A percentile compares a stretch with the other conserved stretches of the same genome.
Conservation (phyloP, 2,797 vertebrate species). For the Coilia nasus region DNA sequence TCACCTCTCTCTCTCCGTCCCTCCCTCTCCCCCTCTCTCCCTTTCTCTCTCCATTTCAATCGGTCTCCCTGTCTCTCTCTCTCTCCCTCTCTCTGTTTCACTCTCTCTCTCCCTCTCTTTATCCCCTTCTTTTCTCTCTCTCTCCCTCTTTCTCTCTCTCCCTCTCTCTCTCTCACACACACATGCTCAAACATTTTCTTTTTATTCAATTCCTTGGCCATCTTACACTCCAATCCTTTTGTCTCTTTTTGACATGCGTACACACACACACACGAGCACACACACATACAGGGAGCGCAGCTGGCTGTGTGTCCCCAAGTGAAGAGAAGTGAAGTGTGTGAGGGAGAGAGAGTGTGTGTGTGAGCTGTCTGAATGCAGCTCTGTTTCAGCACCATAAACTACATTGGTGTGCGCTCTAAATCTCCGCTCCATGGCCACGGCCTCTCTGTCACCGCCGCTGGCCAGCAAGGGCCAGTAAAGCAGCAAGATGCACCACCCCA, state of each 20-base stretch:
- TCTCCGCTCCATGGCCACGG: not conserved
- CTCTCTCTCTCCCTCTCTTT: too few species aligned
- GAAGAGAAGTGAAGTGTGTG: not conserved
- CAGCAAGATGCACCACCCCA: too few species aligned
- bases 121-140: too few species aligned
- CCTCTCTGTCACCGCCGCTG: not conserved
- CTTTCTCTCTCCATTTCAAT: too few species aligned
- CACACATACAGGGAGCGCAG: not conserved
- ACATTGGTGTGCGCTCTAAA: conserved; percentile 42
- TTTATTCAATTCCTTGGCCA: not conserved
- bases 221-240: not conserved
- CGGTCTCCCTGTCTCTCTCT: too few species aligned
- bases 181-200: too few species aligned
- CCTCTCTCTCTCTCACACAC: too few species aligned
- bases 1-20: too few species aligned
- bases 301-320: not conserved
- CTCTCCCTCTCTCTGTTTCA: too few species aligned
- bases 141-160: too few species aligned
- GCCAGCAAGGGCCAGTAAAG: too few species aligned
- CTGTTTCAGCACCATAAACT: conserved; percentile 37
- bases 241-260: not conserved
- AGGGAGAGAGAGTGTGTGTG: not conserved
- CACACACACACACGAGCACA: not conserved
- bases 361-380: not conserved
- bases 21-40: too few species aligned